Conservation (phyloP, 2,888 invertebrate genomes). For the Pomacea canaliculata region DNA sequence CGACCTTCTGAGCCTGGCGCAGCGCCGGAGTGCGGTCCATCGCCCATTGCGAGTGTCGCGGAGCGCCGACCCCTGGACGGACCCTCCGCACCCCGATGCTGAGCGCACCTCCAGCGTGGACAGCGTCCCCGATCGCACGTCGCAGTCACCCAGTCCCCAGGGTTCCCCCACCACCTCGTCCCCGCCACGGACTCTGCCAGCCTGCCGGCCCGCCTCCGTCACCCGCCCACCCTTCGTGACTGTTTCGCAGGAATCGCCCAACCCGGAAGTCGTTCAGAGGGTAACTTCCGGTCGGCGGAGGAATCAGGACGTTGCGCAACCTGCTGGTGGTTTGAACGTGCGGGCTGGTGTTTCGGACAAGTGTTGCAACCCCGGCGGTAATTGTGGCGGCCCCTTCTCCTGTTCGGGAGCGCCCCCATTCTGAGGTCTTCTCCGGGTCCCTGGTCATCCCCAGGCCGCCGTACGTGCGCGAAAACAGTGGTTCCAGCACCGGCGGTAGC, state of each 20-base stretch:
- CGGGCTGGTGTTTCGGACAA: neutral
- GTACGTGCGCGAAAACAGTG: constrained; percentile 38
- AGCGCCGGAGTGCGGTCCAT: constrained; percentile 34
- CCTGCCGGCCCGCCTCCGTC: constrained; percentile 25
- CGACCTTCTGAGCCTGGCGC: constrained; percentile 34
- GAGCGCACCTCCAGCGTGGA: constrained; percentile 14
- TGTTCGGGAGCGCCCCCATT: constrained; percentile 46
- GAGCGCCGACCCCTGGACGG: constrained; percentile 45
- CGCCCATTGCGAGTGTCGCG: constrained; percentile 44
- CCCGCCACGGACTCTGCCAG: neutral
- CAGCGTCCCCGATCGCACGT: constrained; percentile 9
- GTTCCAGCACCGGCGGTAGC: constrained; percentile 24
- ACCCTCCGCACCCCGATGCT: constrained; percentile 3
- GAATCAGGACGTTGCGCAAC: neutral
- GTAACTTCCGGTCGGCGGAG: constrained; percentile 40
- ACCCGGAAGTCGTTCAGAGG: constrained; percentile 43
- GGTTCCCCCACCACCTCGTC: constrained; percentile 14
- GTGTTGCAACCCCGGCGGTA: neutral
- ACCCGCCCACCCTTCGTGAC: constrained; percentile 41
- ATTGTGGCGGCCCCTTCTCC: neutral
- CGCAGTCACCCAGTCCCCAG: constrained; percentile 34
- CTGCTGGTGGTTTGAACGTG: neutral
- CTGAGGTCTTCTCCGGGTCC: constrained; percentile 52
- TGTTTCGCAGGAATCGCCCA: constrained; percentile 45
- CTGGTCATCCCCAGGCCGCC: constrained; percentile 57